phyloP scores from a whole-genome alignment of 2,113 vertebrate genomes.

The Oncorhynchus keta region DNA sequence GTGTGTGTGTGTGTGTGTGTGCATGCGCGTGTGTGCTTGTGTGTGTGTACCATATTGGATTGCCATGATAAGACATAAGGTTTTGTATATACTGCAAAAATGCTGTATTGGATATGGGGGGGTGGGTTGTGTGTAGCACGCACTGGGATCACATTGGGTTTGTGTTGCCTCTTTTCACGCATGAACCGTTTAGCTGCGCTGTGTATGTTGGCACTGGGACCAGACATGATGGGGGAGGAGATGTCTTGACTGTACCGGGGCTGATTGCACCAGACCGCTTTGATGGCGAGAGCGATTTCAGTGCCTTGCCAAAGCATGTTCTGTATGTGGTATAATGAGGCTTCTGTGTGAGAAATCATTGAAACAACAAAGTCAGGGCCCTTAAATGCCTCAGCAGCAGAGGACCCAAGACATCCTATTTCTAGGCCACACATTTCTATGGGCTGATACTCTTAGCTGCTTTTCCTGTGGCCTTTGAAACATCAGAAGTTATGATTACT shows the following conservation, averaged over 20 bases:
- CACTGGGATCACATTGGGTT: slow-evolving; percentile 33
- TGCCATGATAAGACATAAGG: slow-evolving; percentile 17
- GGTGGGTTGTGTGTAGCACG: slow-evolving; percentile 13
- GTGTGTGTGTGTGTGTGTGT: neutral
- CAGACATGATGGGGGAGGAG: slow-evolving; percentile 8
- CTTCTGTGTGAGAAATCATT: slow-evolving; percentile 35
- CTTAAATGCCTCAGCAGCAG: neutral
- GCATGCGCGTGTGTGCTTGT: no score
- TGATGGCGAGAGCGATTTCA: slow-evolving; percentile 1
- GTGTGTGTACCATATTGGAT: slow-evolving; percentile 5
- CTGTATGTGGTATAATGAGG: slow-evolving; percentile 10
- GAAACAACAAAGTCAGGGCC: slow-evolving; percentile 26
- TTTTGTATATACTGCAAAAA: neutral
- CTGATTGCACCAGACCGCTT: slow-evolving; percentile 7
- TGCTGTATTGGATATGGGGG: neutral
- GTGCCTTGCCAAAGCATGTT: slow-evolving; percentile 4
- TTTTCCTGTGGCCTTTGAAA: slow-evolving; percentile 17
- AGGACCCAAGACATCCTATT: slow-evolving; percentile 23
- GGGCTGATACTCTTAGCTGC: slow-evolving; percentile 15
- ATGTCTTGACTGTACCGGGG: neutral
- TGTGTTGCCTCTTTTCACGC: slow-evolving; percentile 6
- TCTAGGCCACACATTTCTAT: slow-evolving; percentile 31
- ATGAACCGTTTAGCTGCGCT: slow-evolving; percentile 23
- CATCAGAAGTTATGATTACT: slow-evolving; percentile 41
- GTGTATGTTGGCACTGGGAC: slow-evolving; percentile 34